Conservation (phyloP, 2,113 vertebrate species). For the Arizona elegans region DNA sequence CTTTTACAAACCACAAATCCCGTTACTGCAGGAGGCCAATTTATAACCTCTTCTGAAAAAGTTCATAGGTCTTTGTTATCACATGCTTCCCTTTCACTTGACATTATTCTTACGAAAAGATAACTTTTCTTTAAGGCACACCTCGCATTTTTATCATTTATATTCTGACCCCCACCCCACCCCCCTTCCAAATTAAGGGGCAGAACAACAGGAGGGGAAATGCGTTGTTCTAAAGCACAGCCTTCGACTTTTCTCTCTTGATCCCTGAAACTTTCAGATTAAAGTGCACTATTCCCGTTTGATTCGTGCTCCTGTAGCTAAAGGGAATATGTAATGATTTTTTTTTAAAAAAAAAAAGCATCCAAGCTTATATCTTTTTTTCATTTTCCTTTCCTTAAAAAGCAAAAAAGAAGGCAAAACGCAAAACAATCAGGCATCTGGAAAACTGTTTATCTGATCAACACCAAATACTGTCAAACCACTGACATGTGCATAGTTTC, state of each 20-base stretch:
- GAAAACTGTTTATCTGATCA: conserved; percentile 93
- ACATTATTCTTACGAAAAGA: conserved; percentile 34
- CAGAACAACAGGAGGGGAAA: conserved; percentile 34
- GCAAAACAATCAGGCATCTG: conserved; percentile 83
- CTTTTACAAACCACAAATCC: neutral
- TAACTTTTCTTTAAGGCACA: conserved; percentile 37
- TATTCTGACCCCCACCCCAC: neutral
- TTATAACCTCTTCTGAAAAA: conserved; percentile 46
- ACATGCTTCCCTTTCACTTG: conserved; percentile 40
- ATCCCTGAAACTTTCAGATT: conserved; percentile 53
- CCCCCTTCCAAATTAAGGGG: conserved; percentile 35
- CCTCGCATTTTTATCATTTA: conserved; percentile 44
- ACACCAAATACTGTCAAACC: conserved; percentile 83
- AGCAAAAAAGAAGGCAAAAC: neutral
- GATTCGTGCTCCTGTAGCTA: conserved; percentile 63
- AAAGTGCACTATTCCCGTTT: conserved; percentile 57
- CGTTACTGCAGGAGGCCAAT: neutral
- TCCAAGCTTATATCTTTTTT: conserved; percentile 75
- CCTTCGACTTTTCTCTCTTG: conserved; percentile 35
- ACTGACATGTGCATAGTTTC: conserved; percentile 89
- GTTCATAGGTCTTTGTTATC: conserved; percentile 45
- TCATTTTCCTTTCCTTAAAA: neutral
- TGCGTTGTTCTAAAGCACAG: conserved; percentile 37
- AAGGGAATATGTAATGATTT: conserved; percentile 60
- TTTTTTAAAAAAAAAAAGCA: conserved; percentile 49